phyloP scores from a whole-genome alignment of 2,113 vertebrate genomes.

The Canis aureus region DNA sequence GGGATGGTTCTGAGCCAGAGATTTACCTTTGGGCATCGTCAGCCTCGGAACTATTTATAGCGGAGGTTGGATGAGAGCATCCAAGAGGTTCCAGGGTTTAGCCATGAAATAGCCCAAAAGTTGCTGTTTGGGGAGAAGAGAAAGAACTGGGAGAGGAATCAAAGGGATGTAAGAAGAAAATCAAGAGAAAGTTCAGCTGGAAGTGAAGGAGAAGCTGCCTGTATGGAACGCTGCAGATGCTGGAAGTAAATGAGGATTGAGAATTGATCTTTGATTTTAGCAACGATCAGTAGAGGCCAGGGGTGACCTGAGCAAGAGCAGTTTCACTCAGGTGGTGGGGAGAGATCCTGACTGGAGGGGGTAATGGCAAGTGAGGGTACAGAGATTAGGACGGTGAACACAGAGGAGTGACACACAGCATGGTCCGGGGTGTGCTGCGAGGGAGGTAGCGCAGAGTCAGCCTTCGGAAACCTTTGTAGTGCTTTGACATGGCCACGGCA shows the following conservation, averaged over 20 bases:
- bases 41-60: background rate
- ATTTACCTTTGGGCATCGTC: background rate
- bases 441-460: background rate
- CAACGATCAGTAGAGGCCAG: background rate
- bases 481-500: background rate
- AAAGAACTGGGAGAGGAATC: background rate
- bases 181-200: background rate
- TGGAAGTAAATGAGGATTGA: background rate
- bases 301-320: background rate
- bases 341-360: no score
- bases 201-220: background rate
- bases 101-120: background rate
- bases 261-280: background rate
- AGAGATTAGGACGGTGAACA: background rate
- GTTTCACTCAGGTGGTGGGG: background rate
- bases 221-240: background rate
- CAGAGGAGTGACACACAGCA: fast-evolving
- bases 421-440: fast-evolving
- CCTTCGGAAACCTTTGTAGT: background rate
- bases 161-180: background rate
- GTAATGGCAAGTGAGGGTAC: background rate
- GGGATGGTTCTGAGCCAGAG: background rate
- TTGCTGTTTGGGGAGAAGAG: background rate
- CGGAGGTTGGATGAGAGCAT: background rate
- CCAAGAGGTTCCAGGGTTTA: background rate